phyloP scores from a whole-genome alignment of 2,888 invertebrate species.

The Eurytoma adleriae region DNA sequence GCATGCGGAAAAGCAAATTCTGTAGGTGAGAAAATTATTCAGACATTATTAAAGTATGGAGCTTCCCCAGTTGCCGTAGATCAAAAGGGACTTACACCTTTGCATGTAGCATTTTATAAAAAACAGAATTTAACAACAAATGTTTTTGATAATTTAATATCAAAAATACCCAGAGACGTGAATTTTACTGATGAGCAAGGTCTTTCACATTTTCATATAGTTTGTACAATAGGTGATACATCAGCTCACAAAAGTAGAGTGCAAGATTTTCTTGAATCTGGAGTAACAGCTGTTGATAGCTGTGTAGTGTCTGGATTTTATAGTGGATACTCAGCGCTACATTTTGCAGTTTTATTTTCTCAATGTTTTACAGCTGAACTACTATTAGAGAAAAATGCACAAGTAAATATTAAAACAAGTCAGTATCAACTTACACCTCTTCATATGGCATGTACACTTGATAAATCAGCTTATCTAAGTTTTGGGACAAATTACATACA shows the following conservation, averaged over 20 bases:
- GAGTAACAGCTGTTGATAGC: background rate
- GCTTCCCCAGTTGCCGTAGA: background rate
- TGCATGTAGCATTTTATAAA: background rate
- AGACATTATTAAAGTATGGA: background rate
- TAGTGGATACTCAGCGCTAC: background rate
- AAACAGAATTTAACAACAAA: background rate
- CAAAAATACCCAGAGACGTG: background rate
- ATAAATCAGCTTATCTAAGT: no score
- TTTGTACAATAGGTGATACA: background rate
- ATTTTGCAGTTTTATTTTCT: background rate
- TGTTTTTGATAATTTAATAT: background rate
- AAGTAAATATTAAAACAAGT: background rate
- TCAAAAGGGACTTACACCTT: background rate
- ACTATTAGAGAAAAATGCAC: background rate
- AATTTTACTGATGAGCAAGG: background rate
- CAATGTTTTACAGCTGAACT: background rate
- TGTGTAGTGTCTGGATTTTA: background rate
- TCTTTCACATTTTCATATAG: constrained; percentile 4
- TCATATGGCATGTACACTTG: background rate
- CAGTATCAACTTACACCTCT: background rate
- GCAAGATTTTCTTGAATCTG: background rate
- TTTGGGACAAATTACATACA: no score
- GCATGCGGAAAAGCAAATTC: background rate
- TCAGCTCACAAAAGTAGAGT: no score
- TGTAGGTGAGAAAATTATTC: background rate